These are phyloP conservation scores for Willisornis vidua DNA, from an alignment of 2,113 vertebrate species.

Conservation along the genomic window DNA sequence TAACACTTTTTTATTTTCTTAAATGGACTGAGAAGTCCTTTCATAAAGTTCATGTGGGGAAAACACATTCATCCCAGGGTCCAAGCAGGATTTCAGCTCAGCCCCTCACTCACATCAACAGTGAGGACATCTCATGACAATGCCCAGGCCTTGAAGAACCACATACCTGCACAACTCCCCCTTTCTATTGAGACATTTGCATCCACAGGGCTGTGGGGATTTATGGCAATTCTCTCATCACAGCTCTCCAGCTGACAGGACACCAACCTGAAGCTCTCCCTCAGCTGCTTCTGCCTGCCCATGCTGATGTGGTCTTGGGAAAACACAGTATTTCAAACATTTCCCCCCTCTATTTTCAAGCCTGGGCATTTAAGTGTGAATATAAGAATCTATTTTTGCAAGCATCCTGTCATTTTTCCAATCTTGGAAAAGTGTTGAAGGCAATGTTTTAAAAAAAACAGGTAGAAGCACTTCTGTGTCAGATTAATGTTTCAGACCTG, in stretches of 20 bases:
- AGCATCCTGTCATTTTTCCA: background rate
- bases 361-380: background rate
- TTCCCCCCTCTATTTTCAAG: background rate
- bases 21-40: constrained; percentile 58
- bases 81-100: background rate
- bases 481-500: background rate
- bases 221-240: background rate
- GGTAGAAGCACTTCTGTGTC: background rate
- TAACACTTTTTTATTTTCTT: constrained; percentile 66
- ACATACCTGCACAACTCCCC: accelerated
- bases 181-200: background rate
- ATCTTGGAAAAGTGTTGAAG: background rate
- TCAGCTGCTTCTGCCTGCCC: background rate
- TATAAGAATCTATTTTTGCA: background rate
- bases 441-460: background rate
- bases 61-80: background rate
- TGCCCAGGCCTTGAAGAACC: background rate
- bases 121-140: background rate
- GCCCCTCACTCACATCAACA: background rate
- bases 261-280: background rate
- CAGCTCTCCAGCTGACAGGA: background rate
- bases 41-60: constrained; percentile 57
- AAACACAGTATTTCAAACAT: background rate
- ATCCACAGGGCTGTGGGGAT: background rate
- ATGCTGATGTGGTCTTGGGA: background rate